phyloP scores from a whole-genome alignment of 2,113 vertebrate genomes.

The Sitta europaea region DNA sequence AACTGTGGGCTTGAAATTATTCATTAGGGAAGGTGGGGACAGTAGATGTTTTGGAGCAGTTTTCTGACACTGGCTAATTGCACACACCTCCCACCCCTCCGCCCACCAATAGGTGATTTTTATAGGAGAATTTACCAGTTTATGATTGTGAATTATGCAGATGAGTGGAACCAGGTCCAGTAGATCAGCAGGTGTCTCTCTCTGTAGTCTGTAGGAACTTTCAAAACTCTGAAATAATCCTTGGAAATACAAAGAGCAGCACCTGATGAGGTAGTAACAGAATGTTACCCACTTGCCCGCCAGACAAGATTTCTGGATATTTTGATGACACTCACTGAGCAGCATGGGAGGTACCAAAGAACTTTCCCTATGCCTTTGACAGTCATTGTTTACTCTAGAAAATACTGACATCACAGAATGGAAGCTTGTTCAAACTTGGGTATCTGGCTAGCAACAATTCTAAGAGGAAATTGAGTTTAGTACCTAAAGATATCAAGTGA shows the following conservation, averaged over 20 bases:
- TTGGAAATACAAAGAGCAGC: not conserved
- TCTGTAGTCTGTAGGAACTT: not conserved
- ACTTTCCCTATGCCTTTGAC: not conserved
- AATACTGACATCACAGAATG: not conserved
- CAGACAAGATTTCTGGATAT: not conserved
- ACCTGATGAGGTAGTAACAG: not conserved
- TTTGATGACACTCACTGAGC: not conserved
- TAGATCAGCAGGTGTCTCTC: not conserved
- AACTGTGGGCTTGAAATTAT: not conserved
- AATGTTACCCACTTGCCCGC: accelerated
- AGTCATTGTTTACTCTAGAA: not conserved
- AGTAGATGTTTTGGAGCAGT: not conserved
- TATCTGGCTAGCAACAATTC: not conserved
- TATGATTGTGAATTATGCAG: not conserved
- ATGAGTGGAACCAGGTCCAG: no score
- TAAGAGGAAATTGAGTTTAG: not conserved
- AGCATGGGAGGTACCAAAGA: not conserved
- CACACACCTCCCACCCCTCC: no score
- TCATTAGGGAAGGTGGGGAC: not conserved
- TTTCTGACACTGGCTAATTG: not conserved
- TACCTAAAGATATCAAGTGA: not conserved
- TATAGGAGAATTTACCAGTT: not conserved
- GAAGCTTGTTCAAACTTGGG: not conserved
- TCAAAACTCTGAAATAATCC: not conserved
- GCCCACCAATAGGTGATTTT: not conserved